phyloP scores from a whole-genome alignment of 2,888 invertebrate genomes.

The Lithophane ornitopus region DNA sequence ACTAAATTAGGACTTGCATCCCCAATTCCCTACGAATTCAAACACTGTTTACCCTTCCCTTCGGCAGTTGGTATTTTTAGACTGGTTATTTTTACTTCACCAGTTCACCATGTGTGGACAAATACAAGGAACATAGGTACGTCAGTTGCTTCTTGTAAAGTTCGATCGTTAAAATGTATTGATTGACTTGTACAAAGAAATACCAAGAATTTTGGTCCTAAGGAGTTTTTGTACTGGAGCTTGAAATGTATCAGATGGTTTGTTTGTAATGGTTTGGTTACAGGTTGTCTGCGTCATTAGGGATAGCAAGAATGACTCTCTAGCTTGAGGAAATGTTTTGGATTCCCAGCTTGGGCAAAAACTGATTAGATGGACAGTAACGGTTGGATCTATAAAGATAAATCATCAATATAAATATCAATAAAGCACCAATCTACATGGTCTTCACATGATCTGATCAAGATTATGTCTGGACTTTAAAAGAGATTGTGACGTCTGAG shows the following conservation, averaged over 20 bases:
- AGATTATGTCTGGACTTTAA: no score
- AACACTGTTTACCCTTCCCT: conserved; percentile 27
- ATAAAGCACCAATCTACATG: no score
- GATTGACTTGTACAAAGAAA: conserved; percentile 62
- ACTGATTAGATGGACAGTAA: not conserved
- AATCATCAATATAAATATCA: no score
- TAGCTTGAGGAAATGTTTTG: not conserved
- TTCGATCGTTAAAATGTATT: conserved; percentile 58
- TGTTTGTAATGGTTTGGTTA: not conserved
- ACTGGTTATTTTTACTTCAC: conserved; percentile 53
- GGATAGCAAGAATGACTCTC: not conserved
- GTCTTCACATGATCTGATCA: no score
- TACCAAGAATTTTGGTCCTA: conserved; percentile 45
- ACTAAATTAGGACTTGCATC: conserved; percentile 30
- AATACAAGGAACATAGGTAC: conserved; percentile 56
- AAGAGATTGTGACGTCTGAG: no score
- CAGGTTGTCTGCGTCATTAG: no score
- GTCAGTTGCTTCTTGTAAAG: conserved; percentile 30
- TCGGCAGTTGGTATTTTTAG: conserved; percentile 44
- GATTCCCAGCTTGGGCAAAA: not conserved
- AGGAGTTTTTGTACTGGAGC: not conserved
- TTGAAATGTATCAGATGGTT: conserved; percentile 15
- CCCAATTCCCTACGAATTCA: not conserved
- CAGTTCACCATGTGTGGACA: conserved; percentile 61
- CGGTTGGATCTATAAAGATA: not conserved